Percentiles rank a stretch among this genome's conserved stretches.
phyloP scores from a whole-genome alignment of 2,113 vertebrate species.

The Marmota monax region DNA sequence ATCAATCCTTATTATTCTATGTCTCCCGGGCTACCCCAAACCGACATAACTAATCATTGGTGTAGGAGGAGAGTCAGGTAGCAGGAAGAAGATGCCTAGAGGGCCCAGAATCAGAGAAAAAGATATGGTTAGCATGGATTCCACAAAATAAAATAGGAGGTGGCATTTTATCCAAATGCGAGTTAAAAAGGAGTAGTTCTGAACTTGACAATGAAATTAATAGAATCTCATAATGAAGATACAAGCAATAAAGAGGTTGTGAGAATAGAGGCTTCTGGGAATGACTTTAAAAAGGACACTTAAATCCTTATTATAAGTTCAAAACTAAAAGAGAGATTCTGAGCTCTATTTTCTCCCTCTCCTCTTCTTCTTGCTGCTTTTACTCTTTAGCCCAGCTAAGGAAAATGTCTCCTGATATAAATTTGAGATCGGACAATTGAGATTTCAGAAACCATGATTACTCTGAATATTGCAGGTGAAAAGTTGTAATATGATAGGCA shows the following conservation, averaged over 20 bases:
- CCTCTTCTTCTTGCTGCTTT: not conserved
- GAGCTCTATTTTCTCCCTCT: not conserved
- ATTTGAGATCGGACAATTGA: not conserved
- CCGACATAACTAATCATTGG: not conserved
- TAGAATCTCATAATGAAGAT: not conserved
- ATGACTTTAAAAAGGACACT: constrained; percentile 20
- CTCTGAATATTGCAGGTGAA: not conserved
- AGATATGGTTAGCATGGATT: not conserved
- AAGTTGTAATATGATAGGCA: not conserved
- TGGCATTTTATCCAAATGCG: constrained; percentile 10
- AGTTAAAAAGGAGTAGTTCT: not conserved
- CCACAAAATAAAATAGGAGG: not conserved
- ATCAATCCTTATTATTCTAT: not conserved
- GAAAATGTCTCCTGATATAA: constrained; percentile 25
- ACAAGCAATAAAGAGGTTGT: not conserved
- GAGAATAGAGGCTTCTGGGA: constrained; percentile 26
- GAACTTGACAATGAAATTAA: constrained; percentile 26
- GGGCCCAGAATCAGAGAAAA: not conserved
- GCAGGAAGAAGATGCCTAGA: not conserved
- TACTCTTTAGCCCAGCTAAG: not conserved
- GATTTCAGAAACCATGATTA: not conserved
- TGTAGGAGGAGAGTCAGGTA: not conserved
- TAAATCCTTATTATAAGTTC: constrained; percentile 23
- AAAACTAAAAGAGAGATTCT: not conserved
- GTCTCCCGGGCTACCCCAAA: not conserved